Conservation (phyloP, 2,797 vertebrate genomes). For the Liparis tanakae region DNA sequence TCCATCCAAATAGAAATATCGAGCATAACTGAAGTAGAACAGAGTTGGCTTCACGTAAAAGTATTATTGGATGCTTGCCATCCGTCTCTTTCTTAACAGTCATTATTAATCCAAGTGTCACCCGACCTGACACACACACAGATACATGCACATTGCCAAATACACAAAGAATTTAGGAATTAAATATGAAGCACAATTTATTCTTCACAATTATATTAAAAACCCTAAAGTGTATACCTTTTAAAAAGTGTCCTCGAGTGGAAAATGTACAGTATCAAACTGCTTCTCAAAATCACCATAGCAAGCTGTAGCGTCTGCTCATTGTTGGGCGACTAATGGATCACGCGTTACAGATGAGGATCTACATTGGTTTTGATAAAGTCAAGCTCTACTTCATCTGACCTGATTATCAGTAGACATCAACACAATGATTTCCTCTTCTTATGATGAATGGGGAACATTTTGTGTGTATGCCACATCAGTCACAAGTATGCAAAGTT, state of each 20-base stretch:
- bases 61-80: not conserved
- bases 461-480: slow-evolving; percentile 32
- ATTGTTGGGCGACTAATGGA: slow-evolving; percentile 23
- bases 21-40: not conserved
- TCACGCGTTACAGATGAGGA: slow-evolving; percentile 39
- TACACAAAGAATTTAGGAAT: not conserved
- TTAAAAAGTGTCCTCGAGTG: not conserved
- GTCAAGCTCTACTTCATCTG: slow-evolving; percentile 66
- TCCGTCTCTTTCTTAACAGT: not conserved
- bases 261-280: not conserved
- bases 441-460: slow-evolving; percentile 33
- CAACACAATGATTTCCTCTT: slow-evolving; percentile 37
- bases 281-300: slow-evolving; percentile 12
- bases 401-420: slow-evolving; percentile 59
- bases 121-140: not conserved
- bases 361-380: slow-evolving; percentile 53
- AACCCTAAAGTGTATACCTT: not conserved
- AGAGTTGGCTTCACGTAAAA: not conserved
- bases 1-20: not conserved
- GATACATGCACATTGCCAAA: not conserved
- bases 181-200: not conserved
- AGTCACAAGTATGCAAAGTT: slow-evolving; percentile 26
- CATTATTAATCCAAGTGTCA: not conserved
- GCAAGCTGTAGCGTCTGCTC: slow-evolving; percentile 5
- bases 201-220: not conserved